Evolutionary conservation across 1,140 invertebrate genomes (phyloP).

Genomic region (Carcinoscorpius rotundicauda): DNA sequence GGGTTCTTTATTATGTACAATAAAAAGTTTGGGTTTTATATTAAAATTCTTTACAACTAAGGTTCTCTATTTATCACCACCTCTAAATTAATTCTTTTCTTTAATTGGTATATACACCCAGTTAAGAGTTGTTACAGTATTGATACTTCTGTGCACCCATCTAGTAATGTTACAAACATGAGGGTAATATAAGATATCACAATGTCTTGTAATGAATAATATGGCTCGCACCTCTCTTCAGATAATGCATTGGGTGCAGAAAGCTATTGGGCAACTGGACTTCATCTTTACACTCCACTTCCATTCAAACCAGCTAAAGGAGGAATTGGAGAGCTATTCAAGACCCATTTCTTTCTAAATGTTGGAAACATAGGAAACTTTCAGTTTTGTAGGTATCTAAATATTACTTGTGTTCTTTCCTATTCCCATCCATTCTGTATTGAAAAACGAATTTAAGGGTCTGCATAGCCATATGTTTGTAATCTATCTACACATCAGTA

Average conservation of each 20-base stretch:
- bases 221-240: conserved; percentile 8
- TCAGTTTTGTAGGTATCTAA: conserved; percentile 20
- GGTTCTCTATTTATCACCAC: too few species aligned
- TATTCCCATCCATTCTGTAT: conserved; percentile 3
- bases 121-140: too few species aligned
- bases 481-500: too few species aligned
- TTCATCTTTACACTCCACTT: conserved; percentile 71
- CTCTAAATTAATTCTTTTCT: too few species aligned
- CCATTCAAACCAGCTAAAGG: conserved; percentile 63
- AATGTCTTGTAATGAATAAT: too few species aligned
- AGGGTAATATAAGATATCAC: too few species aligned
- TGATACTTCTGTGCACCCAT: too few species aligned
- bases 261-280: conserved; percentile 62
- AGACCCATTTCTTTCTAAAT: conserved; percentile 71
- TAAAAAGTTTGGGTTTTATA: too few species aligned
- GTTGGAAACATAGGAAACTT: conserved; percentile 58
- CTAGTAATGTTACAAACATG: too few species aligned
- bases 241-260: conserved; percentile 38
- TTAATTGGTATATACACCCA: not conserved
- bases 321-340: conserved; percentile 62
- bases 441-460: not conserved
- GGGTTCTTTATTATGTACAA: too few species aligned
- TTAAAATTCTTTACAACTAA: too few species aligned
- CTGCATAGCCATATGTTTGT: too few species aligned
- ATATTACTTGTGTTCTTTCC: conserved; percentile 32